Evolutionary conservation across 2,888 invertebrate species (phyloP).

Genomic region (Platycheirus albimanus): DNA sequence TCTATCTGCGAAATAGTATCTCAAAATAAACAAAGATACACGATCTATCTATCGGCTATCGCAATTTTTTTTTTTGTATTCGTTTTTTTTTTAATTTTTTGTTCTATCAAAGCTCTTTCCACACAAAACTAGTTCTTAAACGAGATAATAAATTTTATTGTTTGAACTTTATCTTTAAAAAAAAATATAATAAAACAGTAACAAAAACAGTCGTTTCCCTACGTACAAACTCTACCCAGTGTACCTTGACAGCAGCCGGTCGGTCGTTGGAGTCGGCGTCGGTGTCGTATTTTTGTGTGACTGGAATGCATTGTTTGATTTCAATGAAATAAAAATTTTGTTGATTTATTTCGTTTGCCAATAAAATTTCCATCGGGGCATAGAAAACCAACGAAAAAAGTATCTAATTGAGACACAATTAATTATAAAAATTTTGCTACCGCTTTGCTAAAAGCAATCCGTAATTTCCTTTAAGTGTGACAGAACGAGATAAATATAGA

Average conservation of each 20-base stretch:
- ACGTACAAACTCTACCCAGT: neutral
- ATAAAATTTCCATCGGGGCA: conserved; percentile 7
- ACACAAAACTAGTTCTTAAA: conserved; percentile 1
- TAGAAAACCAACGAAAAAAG: neutral
- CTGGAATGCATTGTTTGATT: neutral
- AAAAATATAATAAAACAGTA: neutral
- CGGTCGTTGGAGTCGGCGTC: no score
- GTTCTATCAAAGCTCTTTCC: conserved; percentile 27
- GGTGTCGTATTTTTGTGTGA: neutral
- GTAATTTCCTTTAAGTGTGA: conserved; percentile 7
- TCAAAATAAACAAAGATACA: conserved; percentile 52
- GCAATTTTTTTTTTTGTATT: neutral
- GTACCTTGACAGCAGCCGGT: neutral
- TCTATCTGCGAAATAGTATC: conserved; percentile 6
- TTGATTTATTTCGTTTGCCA: neutral
- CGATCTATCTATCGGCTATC: no score
- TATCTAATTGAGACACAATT: conserved; percentile 4
- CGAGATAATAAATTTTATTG: neutral
- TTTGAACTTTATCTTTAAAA: neutral
- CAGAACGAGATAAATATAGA: conserved; percentile 44
- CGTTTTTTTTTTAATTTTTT: neutral
- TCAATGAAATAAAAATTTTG: neutral
- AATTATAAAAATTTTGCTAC: neutral
- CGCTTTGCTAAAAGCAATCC: neutral
- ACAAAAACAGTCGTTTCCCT: no score